A percentile compares a stretch with the other conserved stretches of the same genome.
phyloP scores from a whole-genome alignment of 2,888 invertebrate species.

The Orthosia gothica region DNA sequence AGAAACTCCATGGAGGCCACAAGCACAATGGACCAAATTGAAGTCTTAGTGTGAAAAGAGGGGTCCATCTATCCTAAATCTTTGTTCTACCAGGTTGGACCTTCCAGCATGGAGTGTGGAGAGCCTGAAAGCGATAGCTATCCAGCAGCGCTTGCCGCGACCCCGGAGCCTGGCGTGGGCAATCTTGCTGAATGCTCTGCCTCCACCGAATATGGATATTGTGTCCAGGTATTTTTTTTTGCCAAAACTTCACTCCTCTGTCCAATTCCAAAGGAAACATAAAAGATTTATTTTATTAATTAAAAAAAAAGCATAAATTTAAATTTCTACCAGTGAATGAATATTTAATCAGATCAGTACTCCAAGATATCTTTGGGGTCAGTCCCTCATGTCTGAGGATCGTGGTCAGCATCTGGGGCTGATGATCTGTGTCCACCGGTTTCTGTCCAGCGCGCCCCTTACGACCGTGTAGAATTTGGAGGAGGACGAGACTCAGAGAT shows the following conservation, averaged over 20 bases:
- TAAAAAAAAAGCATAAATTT: not conserved
- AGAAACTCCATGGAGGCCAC: too few species aligned
- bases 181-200: constrained; percentile 84
- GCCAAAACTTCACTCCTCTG: too few species aligned
- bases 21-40: too few species aligned
- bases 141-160: constrained; percentile 78
- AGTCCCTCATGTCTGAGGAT: too few species aligned
- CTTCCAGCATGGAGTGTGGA: constrained; percentile 84
- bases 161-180: constrained; percentile 88
- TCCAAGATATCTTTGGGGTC: not conserved
- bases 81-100: constrained; percentile 76
- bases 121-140: constrained; percentile 78
- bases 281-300: too few species aligned
- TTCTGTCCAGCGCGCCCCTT: too few species aligned
- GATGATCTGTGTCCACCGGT: too few species aligned
- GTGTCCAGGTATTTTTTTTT: constrained; percentile 75
- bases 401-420: too few species aligned
- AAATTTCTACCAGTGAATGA: not conserved
- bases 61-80: not conserved
- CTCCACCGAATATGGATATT: constrained; percentile 83
- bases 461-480: too few species aligned
- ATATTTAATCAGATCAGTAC: not conserved
- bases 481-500: too few species aligned
- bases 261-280: too few species aligned
- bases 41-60: too few species aligned